Evolutionary conservation across 2,797 vertebrate species (phyloP).

Genomic region (Lindbergichthys nudifrons): DNA sequence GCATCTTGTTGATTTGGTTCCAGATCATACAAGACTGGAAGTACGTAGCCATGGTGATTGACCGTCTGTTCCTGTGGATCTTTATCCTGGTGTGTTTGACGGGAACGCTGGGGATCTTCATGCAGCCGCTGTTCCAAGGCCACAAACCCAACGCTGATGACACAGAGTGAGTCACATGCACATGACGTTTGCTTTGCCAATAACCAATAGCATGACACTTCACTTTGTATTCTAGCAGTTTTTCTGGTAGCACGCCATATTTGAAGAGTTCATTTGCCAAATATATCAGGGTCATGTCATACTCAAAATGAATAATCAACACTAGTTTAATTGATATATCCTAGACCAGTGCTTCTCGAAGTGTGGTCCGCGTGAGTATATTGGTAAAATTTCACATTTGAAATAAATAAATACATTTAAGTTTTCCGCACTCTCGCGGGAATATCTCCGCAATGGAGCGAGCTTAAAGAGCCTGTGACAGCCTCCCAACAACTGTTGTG

Average conservation of each 20-base stretch:
- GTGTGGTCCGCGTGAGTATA: too few species aligned
- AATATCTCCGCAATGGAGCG: too few species aligned
- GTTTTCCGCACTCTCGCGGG: too few species aligned
- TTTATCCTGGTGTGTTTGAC: conserved; percentile 87
- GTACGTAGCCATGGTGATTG: conserved; percentile 89
- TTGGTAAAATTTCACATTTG: too few species aligned
- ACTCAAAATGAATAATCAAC: too few species aligned
- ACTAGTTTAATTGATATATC: too few species aligned
- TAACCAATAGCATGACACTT: not conserved
- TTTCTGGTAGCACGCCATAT: not conserved
- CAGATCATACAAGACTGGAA: conserved; percentile 90
- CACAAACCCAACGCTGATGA: conserved; percentile 82
- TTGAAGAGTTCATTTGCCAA: too few species aligned
- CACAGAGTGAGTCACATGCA: conserved; percentile 68
- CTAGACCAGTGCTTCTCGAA: too few species aligned
- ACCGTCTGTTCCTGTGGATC: conserved; percentile 88
- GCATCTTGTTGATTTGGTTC: conserved; percentile 31
- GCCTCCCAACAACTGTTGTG: too few species aligned
- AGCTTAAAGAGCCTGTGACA: too few species aligned
- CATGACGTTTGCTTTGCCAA: not conserved
- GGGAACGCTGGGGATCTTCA: conserved; percentile 87
- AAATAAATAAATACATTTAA: too few species aligned
- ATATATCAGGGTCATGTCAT: too few species aligned
- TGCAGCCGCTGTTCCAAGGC: conserved; percentile 88
- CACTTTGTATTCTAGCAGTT: not conserved